A percentile compares a stretch with the other conserved stretches of the same genome.
phyloP scores from a whole-genome alignment of 92 coral and sea anemone species.

The Palythoa grandis region DNA sequence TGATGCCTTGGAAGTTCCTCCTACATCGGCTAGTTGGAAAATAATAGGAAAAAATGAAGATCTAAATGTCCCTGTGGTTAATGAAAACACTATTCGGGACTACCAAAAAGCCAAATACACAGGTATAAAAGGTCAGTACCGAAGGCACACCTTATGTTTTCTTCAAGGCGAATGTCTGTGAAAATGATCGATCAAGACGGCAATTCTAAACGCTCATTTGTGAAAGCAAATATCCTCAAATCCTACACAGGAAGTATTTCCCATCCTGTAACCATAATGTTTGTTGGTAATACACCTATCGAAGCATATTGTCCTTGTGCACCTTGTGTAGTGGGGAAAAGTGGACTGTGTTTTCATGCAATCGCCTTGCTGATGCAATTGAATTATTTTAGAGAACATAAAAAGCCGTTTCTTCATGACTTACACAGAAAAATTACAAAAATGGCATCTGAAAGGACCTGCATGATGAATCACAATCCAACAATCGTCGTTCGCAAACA shows the following conservation, averaged over 20 bases:
- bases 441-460: constrained; percentile 44
- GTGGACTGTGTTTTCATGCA: constrained; percentile 32
- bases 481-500: no score
- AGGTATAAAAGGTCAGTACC: not conserved
- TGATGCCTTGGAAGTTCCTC: constrained; percentile 12
- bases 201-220: not conserved
- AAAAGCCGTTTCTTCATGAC: constrained; percentile 14
- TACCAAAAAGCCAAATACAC: constrained; percentile 9
- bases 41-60: constrained; percentile 1
- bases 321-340: constrained; percentile 8
- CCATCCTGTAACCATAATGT: constrained; percentile 24
- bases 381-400: not conserved
- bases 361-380: constrained; percentile 13
- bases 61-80: constrained; percentile 5
- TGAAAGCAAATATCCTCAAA: constrained; percentile 16
- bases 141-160: constrained; percentile 4
- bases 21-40: constrained; percentile 2
- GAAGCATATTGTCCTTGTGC: constrained; percentile 13
- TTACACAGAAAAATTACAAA: constrained; percentile 18
- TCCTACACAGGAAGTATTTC: constrained; percentile 29
- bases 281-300: not conserved
- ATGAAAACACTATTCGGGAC: constrained; percentile 3
- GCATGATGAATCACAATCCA: no score
- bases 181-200: not conserved
- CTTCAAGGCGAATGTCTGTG: constrained; percentile 23